Base-by-base conservation (phyloP, 2,797 vertebrate species). In the Apodemus agrarius region DNA sequence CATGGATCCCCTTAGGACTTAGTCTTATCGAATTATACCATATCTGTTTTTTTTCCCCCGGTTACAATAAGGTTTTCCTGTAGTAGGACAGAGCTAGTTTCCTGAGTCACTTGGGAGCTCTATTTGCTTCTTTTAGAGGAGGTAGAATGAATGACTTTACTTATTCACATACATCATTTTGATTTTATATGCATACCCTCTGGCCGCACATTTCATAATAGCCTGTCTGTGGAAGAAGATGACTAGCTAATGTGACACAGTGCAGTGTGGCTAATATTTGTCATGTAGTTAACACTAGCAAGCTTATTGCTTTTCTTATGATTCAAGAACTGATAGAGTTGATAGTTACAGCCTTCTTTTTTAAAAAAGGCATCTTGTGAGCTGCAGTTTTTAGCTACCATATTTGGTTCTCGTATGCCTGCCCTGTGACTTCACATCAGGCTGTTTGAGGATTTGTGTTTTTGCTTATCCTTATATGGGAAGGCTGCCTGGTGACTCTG, bases 351-450 rank as follows among this genome's bases (percentile, higher is more conserved):
- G 69, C 31, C 85, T 90, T 79, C 81, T 78, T 86, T 86, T 86
- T 69, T 52, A 16, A 78, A 92, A 49, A 92, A 92, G 52, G 26
- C 69, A 80, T 97, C 94, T 96, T 92, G 90, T 59, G 10, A 40
- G 92, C 96, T 10, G 9, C 75, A 90, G 95, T 96, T 85, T 24
- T 94, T 96, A 95, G 98, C 98, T 98, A 97, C 99, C 99, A 98
- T 99, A 99, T 99, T 99, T 99, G 99, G 99, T 98, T 98, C 95
- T 97, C 34, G 97, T 98, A 98, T 99, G 99, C 98, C 98, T 98
- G 97, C 97, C 98, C 98, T 98, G 98, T 98, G 98, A 98, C 98
- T 98, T 98, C 90, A 89, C 89, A 83, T 89, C 92, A 80, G 94
- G 98, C 98, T 98, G 98, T 97, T 96, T 97, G 98, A 97, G 98